phyloP scores from a whole-genome alignment of 2,888 invertebrate genomes.

The Anthrax anthrax region DNA sequence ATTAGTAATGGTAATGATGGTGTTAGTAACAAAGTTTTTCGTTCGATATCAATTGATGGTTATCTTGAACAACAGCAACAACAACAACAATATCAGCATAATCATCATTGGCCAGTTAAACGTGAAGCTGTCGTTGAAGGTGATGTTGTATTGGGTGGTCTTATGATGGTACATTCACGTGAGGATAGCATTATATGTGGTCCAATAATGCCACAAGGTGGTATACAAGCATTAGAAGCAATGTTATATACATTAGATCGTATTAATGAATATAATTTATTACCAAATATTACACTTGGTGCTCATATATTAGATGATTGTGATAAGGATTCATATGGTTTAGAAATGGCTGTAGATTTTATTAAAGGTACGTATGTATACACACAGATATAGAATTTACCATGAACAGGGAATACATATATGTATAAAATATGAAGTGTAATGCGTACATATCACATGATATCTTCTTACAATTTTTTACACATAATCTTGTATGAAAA shows the following conservation, averaged over 20 bases:
- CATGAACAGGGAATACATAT: too few species aligned
- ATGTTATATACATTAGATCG: constrained; percentile 78
- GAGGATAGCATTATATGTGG: constrained; percentile 70
- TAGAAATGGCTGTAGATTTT: constrained; percentile 86
- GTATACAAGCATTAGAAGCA: constrained; percentile 69
- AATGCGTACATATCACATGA: too few species aligned
- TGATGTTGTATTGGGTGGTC: constrained; percentile 67
- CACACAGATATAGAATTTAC: too few species aligned
- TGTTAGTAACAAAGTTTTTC: constrained; percentile 17
- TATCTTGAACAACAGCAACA: constrained; percentile 8
- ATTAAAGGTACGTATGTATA: constrained; percentile 58
- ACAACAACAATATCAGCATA: neutral
- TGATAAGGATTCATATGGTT: constrained; percentile 80
- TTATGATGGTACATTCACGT: constrained; percentile 86
- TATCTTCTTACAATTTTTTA: too few species aligned
- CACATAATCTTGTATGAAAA: too few species aligned
- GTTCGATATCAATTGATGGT: constrained; percentile 22
- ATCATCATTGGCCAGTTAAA: constrained; percentile 55
- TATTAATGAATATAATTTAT: constrained; percentile 43
- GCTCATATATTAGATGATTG: constrained; percentile 83
- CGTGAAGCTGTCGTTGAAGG: constrained; percentile 70
- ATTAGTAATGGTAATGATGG: too few species aligned
- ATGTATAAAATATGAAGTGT: too few species aligned
- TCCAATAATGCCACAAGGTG: constrained; percentile 80
- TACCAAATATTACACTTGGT: constrained; percentile 61